A percentile compares a stretch with the other conserved stretches of the same genome.
Conservation (phyloP, 2,888 invertebrate species). For the Pollenia labialis region DNA sequence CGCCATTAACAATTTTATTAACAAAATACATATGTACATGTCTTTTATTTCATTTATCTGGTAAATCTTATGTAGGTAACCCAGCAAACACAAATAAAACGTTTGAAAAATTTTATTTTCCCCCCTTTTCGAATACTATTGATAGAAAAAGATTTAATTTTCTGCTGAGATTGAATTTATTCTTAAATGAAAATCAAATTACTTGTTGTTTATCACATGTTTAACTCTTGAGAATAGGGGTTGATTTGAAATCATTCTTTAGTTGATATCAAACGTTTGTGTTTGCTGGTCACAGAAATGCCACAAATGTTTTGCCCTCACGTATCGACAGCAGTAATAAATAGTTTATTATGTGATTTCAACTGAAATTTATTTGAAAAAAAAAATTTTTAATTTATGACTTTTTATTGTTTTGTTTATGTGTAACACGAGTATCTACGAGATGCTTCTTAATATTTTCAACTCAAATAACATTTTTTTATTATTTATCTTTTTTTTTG, state of each 20-base stretch:
- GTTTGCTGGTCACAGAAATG: too few relatives aligned
- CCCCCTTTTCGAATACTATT: too few relatives aligned
- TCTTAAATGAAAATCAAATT: too few relatives aligned
- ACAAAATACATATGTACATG: background rate
- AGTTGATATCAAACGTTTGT: too few relatives aligned
- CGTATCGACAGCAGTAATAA: background rate
- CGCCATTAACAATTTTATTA: background rate
- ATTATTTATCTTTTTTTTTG: background rate
- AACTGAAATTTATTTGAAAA: slow-evolving; percentile 26
- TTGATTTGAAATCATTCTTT: too few relatives aligned
- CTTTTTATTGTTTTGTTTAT: slow-evolving; percentile 1
- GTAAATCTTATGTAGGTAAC: background rate
- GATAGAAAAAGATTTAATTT: too few relatives aligned
- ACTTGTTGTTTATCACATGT: too few relatives aligned
- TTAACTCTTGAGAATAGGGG: too few relatives aligned
- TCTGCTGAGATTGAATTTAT: too few relatives aligned
- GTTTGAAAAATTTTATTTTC: too few relatives aligned
- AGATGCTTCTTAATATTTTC: background rate
- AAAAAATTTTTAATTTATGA: background rate
- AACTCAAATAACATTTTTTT: background rate
- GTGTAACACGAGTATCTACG: background rate
- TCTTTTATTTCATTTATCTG: background rate
- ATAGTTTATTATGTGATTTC: slow-evolving; percentile 28
- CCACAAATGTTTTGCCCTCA: too few relatives aligned
- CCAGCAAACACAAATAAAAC: too few relatives aligned